A percentile compares a stretch with the other conserved stretches of the same genome.
Conservation (phyloP, 1,140 invertebrate species). For the Anadara kagoshimensis region DNA sequence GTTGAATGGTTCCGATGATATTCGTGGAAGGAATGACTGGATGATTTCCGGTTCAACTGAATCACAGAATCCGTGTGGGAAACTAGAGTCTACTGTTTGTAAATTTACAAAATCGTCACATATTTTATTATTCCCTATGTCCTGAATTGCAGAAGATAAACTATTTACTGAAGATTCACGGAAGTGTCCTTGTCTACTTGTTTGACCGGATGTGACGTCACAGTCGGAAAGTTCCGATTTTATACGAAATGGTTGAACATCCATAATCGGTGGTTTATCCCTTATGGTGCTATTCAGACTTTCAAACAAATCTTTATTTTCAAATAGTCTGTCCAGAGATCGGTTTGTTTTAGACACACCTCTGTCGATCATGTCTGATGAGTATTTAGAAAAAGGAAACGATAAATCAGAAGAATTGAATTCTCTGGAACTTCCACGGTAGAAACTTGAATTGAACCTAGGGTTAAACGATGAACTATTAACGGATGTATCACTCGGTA, state of each 20-base stretch:
- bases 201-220: background rate
- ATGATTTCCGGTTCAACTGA: constrained; percentile 19
- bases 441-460: no score
- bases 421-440: no score
- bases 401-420: no score
- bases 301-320: no score
- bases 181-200: background rate
- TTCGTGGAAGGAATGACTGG: constrained; percentile 27
- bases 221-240: constrained; percentile 11
- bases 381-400: no score
- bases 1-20: constrained; percentile 11
- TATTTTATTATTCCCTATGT: constrained; percentile 3
- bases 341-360: no score
- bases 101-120: constrained; percentile 14
- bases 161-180: background rate
- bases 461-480: no score
- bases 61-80: constrained; percentile 4
- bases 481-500: no score
- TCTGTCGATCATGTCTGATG: no score
- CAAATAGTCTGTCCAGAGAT: no score
- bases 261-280: background rate
- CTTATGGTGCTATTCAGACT: no score
- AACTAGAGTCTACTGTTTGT: constrained; percentile 11
- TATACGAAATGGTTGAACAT: constrained; percentile 4
- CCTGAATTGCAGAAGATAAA: background rate